Conservation (phyloP, 1,140 invertebrate genomes). For the Ridgeia piscesae region DNA sequence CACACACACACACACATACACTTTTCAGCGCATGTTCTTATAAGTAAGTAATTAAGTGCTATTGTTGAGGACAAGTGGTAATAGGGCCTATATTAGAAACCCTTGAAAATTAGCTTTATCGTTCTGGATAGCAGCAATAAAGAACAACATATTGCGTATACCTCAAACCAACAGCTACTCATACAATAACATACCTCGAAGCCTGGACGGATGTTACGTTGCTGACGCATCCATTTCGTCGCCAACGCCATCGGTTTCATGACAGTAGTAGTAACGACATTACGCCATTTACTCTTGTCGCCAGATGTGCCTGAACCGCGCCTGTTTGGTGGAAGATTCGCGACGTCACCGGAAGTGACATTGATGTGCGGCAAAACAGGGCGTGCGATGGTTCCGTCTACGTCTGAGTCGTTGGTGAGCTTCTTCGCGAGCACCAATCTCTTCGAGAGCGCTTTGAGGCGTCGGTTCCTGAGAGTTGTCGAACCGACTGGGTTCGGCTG, state of each 20-base stretch:
- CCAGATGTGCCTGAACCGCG: not conserved
- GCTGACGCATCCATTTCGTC: not conserved
- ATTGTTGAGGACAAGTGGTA: no score
- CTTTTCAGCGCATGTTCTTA: no score
- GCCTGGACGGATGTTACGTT: not conserved
- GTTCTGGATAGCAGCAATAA: no score
- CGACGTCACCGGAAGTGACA: not conserved
- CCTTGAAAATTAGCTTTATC: no score
- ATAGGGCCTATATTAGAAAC: no score
- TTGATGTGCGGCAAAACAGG: not conserved
- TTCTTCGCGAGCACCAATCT: not conserved
- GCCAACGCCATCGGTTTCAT: not conserved
- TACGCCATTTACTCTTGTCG: not conserved
- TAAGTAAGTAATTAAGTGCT: no score
- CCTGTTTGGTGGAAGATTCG: not conserved
- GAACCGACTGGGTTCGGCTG: not conserved
- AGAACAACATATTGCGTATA: no score
- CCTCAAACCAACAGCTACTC: not conserved
- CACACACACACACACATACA: no score
- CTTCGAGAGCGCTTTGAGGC: not conserved
- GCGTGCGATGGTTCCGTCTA: not conserved
- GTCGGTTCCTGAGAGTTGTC: not conserved
- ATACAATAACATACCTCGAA: not conserved
- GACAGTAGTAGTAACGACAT: not conserved
- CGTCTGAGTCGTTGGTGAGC: not conserved